These are phyloP conservation scores for Parnassius smintheus DNA, from an alignment of 2,888 invertebrate genomes.

Conservation along the genomic window DNA sequence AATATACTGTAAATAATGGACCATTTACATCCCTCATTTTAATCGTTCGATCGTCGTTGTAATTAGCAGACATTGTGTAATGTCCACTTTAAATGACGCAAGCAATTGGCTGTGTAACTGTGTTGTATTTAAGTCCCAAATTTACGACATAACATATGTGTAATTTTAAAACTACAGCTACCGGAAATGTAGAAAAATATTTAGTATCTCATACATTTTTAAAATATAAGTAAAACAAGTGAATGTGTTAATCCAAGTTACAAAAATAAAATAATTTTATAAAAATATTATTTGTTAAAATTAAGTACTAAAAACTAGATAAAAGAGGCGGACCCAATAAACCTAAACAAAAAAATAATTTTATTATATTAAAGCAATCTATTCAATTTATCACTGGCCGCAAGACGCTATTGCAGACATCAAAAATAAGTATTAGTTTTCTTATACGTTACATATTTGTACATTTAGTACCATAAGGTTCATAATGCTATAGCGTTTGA, in stretches of 20 bases:
- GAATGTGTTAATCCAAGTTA: too few species aligned
- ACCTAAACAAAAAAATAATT: constrained; percentile 6
- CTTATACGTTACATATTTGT: constrained; percentile 3
- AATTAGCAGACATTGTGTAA: constrained; percentile 18
- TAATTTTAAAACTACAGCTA: too few species aligned
- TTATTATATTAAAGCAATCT: constrained; percentile 12
- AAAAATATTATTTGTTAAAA: too few species aligned
- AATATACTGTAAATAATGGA: constrained; percentile 2
- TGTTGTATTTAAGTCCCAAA: too few species aligned
- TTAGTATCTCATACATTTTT: too few species aligned
- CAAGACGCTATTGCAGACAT: constrained; percentile 3
- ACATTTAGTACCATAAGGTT: constrained; percentile 4
- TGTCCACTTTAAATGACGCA: constrained; percentile 13
- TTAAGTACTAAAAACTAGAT: too few species aligned
- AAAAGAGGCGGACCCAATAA: too few species aligned
- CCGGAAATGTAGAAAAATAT: too few species aligned
- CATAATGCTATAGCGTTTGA: constrained; percentile 10
- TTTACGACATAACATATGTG: too few species aligned
- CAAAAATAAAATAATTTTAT: too few species aligned
- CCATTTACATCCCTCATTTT: constrained; percentile 6
- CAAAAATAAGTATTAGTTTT: constrained; percentile 14
- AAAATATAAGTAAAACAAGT: too few species aligned
- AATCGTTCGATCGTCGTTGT: constrained; percentile 6
- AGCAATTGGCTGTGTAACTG: too few species aligned
- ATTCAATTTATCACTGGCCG: constrained; percentile 17